phyloP scores from a whole-genome alignment of 2,888 invertebrate genomes.

The Halocaridina rubra region DNA sequence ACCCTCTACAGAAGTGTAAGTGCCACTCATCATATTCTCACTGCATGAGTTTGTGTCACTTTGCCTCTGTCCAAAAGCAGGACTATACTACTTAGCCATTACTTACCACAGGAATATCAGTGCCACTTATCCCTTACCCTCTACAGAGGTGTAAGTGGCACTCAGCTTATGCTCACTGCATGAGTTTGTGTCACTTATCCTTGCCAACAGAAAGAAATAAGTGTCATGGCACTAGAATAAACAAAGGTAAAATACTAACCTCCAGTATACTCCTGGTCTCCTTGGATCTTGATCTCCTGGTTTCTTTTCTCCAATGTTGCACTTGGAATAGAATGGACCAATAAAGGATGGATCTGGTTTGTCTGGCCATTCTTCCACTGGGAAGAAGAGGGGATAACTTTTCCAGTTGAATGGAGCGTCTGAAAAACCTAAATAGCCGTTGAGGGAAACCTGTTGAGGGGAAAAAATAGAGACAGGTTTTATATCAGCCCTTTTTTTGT shows the following conservation, averaged over 20 bases:
- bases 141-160: too few species aligned
- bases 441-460: slow-evolving; percentile 84
- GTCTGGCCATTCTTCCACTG: slow-evolving; percentile 86
- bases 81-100: too few species aligned
- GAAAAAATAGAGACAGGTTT: too few species aligned
- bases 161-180: too few species aligned
- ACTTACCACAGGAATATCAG: too few species aligned
- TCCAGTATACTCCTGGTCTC: slow-evolving; percentile 84
- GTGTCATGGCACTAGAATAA: not conserved
- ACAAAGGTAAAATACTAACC: slow-evolving; percentile 68
- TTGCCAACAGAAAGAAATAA: not conserved
- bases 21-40: too few species aligned
- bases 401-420: slow-evolving; percentile 85
- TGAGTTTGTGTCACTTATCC: too few species aligned
- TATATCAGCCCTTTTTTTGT: too few species aligned
- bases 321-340: slow-evolving; percentile 91
- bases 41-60: too few species aligned
- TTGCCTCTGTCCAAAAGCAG: too few species aligned
- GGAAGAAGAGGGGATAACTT: slow-evolving; percentile 88
- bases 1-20: too few species aligned
- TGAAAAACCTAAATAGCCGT: slow-evolving; percentile 89
- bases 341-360: slow-evolving; percentile 92
- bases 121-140: too few species aligned
- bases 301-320: slow-evolving; percentile 77
- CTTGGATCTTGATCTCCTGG: slow-evolving; percentile 76